Conservation (phyloP, 1,140 invertebrate genomes). For the Meloidogyne hapla region DNA sequence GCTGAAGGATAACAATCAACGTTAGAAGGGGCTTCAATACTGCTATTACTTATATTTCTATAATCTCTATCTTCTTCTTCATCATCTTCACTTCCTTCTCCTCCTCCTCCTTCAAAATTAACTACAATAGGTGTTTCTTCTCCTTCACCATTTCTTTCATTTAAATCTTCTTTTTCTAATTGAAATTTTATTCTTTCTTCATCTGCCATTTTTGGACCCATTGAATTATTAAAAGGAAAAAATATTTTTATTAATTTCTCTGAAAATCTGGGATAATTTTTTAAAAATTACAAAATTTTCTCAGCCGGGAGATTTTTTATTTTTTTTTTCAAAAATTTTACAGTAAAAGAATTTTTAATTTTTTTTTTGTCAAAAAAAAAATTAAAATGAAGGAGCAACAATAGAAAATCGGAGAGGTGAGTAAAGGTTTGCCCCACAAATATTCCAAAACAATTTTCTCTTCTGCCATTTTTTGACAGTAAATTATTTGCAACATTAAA, state of each 20-base stretch:
- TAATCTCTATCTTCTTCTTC: background rate
- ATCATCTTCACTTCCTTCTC: background rate
- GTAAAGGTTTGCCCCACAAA: too few species aligned
- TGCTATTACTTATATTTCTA: background rate
- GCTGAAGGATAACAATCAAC: background rate
- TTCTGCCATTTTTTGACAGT: too few species aligned
- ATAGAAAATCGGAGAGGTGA: too few species aligned
- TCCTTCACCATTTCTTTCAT: background rate
- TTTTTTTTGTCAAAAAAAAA: too few species aligned
- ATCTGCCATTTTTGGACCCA: constrained; percentile 4
- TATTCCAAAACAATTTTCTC: too few species aligned
- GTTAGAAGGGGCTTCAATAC: background rate
- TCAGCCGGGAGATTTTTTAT: too few species aligned
- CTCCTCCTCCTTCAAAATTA: background rate
- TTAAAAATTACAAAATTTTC: too few species aligned
- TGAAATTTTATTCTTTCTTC: background rate
- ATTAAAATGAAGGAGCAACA: too few species aligned
- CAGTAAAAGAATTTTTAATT: too few species aligned
- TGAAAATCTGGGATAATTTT: background rate
- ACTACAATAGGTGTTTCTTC: background rate
- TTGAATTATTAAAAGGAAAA: background rate
- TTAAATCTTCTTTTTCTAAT: background rate
- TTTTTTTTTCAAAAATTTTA: too few species aligned
- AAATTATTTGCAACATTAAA: too few species aligned
- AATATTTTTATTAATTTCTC: background rate